Conservation (phyloP, 2,797 vertebrate genomes). For the Sebastes vulpes region DNA sequence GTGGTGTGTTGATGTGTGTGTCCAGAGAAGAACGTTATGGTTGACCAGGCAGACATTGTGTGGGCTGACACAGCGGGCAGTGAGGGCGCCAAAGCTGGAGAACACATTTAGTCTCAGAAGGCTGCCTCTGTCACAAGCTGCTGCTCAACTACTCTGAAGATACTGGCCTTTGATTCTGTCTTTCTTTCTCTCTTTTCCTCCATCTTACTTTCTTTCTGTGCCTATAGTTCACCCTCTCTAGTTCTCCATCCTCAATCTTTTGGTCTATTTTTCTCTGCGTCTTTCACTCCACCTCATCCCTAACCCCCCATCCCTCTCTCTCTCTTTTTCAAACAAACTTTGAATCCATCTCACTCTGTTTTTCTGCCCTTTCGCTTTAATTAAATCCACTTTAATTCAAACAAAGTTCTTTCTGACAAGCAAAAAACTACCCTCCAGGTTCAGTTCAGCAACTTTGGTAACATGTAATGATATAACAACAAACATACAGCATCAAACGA, state of each 20-base stretch:
- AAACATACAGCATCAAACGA: neutral
- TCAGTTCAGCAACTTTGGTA: neutral
- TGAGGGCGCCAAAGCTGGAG: slow-evolving; percentile 52
- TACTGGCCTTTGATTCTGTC: slow-evolving; percentile 28
- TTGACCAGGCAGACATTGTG: slow-evolving; percentile 66
- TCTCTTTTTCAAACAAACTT: neutral
- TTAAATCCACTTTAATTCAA: neutral
- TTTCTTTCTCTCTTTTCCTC: neutral
- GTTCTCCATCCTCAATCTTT: neutral
- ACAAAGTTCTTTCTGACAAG: neutral
- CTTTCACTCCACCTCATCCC: neutral
- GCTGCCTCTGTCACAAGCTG: slow-evolving; percentile 67
- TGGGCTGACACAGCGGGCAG: slow-evolving; percentile 55
- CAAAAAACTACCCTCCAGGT: neutral
- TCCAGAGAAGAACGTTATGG: slow-evolving; percentile 47
- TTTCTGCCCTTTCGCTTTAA: neutral
- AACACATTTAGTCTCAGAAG: slow-evolving; percentile 71
- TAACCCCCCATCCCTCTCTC: neutral
- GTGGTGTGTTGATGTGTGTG: slow-evolving; percentile 17
- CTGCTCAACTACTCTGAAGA: slow-evolving; percentile 54
- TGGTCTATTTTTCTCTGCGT: neutral
- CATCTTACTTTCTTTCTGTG: neutral
- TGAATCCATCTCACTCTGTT: neutral
- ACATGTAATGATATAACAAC: neutral
- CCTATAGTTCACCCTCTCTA: neutral